Percentiles rank a stretch among this genome's conserved stretches.
These are phyloP conservation scores for Onychorhynchus coronatus DNA, from an alignment of 2,113 vertebrate genomes.

Conservation along the genomic window DNA sequence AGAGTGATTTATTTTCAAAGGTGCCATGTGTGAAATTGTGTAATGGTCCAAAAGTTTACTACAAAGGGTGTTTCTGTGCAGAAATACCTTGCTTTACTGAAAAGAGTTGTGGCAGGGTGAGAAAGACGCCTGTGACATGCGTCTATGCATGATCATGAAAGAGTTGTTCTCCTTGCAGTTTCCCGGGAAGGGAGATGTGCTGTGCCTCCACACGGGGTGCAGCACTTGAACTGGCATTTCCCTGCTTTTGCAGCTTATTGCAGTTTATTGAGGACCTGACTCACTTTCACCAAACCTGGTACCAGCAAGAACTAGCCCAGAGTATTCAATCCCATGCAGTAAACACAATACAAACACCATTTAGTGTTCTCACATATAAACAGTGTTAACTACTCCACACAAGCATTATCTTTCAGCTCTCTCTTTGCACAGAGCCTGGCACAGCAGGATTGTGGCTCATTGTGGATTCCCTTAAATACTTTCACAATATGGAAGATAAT, in stretches of 20 bases:
- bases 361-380: background rate
- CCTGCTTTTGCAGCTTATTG: background rate
- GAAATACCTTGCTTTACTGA: background rate
- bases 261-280: background rate
- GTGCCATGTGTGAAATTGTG: background rate
- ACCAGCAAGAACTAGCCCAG: background rate
- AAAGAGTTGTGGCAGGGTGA: background rate
- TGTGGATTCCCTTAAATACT: background rate
- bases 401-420: background rate
- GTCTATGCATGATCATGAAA: background rate
- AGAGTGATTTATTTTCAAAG: constrained; percentile 29
- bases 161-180: background rate
- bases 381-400: background rate
- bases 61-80: background rate
- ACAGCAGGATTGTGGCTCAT: background rate
- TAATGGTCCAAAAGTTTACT: background rate
- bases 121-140: background rate
- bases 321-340: background rate
- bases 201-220: accelerated
- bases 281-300: background rate
- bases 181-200: background rate
- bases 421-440: background rate
- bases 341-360: accelerated
- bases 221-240: background rate
- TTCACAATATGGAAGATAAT: background rate